Percentiles rank a stretch among this genome's conserved stretches.
Evolutionary conservation across 2,797 vertebrate species (phyloP).

Genomic region (Xerus rutilus): DNA sequence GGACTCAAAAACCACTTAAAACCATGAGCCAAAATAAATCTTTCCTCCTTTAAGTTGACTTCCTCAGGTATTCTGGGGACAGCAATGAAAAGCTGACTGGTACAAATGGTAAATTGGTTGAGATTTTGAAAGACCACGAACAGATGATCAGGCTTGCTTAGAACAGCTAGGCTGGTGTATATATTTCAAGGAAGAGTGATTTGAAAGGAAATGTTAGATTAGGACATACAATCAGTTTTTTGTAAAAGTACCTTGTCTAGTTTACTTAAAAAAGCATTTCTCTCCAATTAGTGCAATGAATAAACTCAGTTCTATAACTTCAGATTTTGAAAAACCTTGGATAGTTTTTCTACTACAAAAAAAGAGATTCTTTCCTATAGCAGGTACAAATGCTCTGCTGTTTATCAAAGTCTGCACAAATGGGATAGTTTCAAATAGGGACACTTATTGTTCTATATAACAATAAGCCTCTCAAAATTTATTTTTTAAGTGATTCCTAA

Average conservation of each 20-base stretch:
- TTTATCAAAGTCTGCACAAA: conserved; percentile 15
- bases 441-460: background rate
- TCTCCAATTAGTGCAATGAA: background rate
- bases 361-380: background rate
- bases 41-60: background rate
- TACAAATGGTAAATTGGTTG: background rate
- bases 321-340: background rate
- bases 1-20: background rate
- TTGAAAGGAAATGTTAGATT: background rate
- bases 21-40: background rate
- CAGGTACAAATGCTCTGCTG: background rate
- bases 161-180: background rate
- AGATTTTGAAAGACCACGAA: conserved; percentile 24
- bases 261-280: conserved; percentile 46
- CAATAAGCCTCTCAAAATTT: background rate
- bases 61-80: background rate
- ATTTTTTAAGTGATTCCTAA: background rate
- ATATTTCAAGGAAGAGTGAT: background rate
- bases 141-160: background rate
- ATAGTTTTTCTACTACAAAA: background rate
- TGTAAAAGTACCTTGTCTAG: conserved; percentile 12
- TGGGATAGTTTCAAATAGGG: background rate
- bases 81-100: background rate
- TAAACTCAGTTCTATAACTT: background rate
- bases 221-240: background rate